Evolutionary conservation across 2,888 invertebrate genomes (phyloP), one percentile per base, ranked within the genome.

Genomic region (Laothoe populi): DNA sequence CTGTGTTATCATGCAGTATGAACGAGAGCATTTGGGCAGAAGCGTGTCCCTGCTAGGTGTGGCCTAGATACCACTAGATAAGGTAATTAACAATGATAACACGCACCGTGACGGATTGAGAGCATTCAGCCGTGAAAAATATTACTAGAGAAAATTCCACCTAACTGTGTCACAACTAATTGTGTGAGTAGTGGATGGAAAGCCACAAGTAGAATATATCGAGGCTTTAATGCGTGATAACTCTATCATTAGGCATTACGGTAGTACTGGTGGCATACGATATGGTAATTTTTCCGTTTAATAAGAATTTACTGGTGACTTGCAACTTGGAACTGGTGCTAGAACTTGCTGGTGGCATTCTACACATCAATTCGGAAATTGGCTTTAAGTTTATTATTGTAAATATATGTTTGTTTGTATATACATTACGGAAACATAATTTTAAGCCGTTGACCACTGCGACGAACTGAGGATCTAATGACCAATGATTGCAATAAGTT

Each of bases 31-130:
- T 24, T 69, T 65, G 65, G 67, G 71, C 68, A 71, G 64, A 67
- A 57, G 57, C 24, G 59, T 57, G 53, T 49, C 8, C 42, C 42
- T 62, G 57, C 63, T 53, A 66, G 79, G 74, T 71, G 79, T 77
- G 83, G 67, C 82, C 83, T 81, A 84, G 80, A 81, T 82, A 70
- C 65, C 5, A 26, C 67, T 70, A 70, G 84, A 85, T 84, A 85
- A 85, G 75, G 74, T 63, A 76, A 77, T 77, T 78, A 76, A 64
- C 71, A 60, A 19, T 60, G 81, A 80, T 81, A 81, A 73, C 65
- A 48, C 59, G 24, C 49, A 26, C 13, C 61, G 58, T 73, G 73
- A 71, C 70, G 68, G 72, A 78, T 75, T 73, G 75, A 67, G 75
- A 70, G 66, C 77, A 70, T 63, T 63, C 60, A 31, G 35, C 46